These are phyloP conservation scores for Tragelaphus eurycerus DNA, from an alignment of 2,797 vertebrate genomes.

Conservation along the genomic window DNA sequence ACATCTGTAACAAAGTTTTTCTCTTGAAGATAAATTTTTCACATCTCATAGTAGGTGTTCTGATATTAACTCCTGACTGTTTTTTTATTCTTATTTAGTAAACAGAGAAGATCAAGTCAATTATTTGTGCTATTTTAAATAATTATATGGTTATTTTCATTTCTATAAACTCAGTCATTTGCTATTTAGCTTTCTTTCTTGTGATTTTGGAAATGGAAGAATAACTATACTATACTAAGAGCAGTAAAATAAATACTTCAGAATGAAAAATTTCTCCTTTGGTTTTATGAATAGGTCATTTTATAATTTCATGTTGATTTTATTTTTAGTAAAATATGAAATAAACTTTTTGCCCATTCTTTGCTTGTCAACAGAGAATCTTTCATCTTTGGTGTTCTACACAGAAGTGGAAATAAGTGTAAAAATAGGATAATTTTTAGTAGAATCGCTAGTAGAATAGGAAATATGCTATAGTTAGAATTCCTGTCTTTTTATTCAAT, in stretches of 20 bases:
- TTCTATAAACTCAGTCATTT: background rate
- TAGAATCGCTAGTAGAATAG: background rate
- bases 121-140: background rate
- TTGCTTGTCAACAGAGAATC: background rate
- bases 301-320: background rate
- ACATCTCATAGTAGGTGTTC: background rate
- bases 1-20: background rate
- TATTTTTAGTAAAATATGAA: slow-evolving; percentile 26
- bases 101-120: background rate
- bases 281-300: background rate
- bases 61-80: background rate
- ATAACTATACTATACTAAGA: background rate
- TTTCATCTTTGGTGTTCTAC: background rate
- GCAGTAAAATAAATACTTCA: background rate
- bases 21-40: background rate
- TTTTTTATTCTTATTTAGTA: slow-evolving; percentile 12
- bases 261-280: background rate
- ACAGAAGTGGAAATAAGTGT: background rate
- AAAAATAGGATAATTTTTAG: background rate
- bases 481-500: background rate
- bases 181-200: background rate
- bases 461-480: background rate
- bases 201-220: background rate
- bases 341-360: background rate
- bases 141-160: background rate